Evolutionary conservation across 2,888 invertebrate species (phyloP).

Genomic region (Stenchaetothrips biformis): DNA sequence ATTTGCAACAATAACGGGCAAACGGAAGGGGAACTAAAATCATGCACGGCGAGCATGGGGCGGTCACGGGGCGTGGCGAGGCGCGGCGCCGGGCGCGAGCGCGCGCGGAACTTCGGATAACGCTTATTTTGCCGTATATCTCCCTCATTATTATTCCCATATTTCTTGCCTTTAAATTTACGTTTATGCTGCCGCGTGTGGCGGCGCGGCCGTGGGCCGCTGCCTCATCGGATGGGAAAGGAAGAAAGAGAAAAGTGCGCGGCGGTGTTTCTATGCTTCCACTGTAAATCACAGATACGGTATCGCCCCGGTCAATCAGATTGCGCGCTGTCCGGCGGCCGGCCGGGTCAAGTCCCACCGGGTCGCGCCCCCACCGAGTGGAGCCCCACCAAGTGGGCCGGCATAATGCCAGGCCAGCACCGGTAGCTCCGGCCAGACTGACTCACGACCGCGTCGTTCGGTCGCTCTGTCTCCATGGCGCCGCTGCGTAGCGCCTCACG

Average conservation of each 20-base stretch:
- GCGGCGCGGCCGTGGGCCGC: not conserved
- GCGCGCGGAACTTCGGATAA: not conserved
- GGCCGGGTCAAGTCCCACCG: not conserved
- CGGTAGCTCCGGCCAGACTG: not conserved
- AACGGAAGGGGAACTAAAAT: constrained; percentile 9
- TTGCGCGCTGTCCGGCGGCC: not conserved
- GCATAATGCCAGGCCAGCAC: not conserved
- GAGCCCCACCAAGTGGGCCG: not conserved
- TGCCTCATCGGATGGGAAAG: constrained; percentile 3
- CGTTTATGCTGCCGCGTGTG: not conserved
- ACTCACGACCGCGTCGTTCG: no score
- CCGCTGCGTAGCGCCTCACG: not conserved
- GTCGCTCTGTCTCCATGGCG: no score
- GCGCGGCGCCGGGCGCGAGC: not conserved
- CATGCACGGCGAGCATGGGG: not conserved
- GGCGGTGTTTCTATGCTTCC: not conserved
- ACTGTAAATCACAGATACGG: constrained; percentile 23
- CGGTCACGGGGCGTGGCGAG: not conserved
- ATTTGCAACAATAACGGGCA: constrained; percentile 14
- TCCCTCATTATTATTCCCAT: constrained; percentile 8
- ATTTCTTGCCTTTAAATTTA: constrained; percentile 22
- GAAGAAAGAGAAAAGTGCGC: not conserved
- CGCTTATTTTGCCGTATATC: not conserved
- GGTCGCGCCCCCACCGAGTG: not conserved
- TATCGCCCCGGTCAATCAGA: not conserved